Evolutionary conservation across 2,888 invertebrate genomes (phyloP), one percentile per base, ranked within the genome.

Genomic region (Parelbella ahira): DNA sequence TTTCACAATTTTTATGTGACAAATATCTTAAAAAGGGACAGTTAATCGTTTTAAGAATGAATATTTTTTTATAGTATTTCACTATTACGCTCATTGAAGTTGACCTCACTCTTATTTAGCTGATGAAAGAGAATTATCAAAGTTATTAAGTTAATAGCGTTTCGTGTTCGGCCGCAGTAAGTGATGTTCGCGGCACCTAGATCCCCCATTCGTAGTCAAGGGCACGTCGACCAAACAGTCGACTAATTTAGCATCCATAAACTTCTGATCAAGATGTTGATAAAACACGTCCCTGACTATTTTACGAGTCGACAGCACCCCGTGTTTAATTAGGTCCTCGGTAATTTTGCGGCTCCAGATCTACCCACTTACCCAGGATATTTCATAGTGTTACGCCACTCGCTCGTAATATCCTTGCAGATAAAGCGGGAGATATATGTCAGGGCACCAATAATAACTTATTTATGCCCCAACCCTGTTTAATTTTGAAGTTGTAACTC

Each of bases 131-230:
- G 4, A 37, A 43, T 37, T 5, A 29, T 29, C 29, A 18, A 28
- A 27, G 9, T 29, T 36, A 43, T 43, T 36, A 74, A 72, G 75
- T 77, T 77, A 74, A 78, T 79, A 78, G 75, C 68, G n/a, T 62
- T 79, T 77, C 82, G 79, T 82, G 83, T 68, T 70, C 51, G 51
- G 53, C 50, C 57, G 64, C 64, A 62, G 68, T 79, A 70, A 70
- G 29, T 68, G 68, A 74, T 72, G 72, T 71, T 70, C 57, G 67
- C 54, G 60, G 45, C 41, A 37, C 55, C 45, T 45, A 39, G 37
- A 37, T 47, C 42, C 34, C 23, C 55, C 55, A 57, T 60, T 61
- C 51, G 53, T 63, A 65, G 43, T 45, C 63, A 67, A 69, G 65
- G 70, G 60, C 65, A 64, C 52, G 61, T 59, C 60, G 56, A 51